A percentile compares a stretch with the other conserved stretches of the same genome.
These are phyloP conservation scores for Octopus bimaculoides DNA, from an alignment of 1,140 invertebrate genomes.

Conservation along the genomic window DNA sequence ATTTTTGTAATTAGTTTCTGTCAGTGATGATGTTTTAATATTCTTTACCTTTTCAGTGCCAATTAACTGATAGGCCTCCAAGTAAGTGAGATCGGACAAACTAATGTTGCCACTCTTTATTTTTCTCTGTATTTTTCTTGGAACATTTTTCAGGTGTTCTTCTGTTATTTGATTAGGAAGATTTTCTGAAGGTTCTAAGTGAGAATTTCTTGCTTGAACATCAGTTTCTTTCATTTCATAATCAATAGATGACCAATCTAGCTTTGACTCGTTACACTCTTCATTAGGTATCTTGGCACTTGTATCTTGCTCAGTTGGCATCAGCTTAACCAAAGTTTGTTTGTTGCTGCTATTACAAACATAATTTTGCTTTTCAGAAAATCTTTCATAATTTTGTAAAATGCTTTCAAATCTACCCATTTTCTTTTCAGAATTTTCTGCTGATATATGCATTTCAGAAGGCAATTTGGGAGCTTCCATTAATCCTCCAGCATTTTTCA, in stretches of 20 bases:
- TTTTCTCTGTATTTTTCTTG: background rate
- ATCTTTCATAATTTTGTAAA: constrained; percentile 6
- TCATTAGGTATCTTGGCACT: too few species aligned
- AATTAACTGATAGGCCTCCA: background rate
- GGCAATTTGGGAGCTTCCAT: constrained; percentile 6
- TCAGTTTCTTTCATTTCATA: too few species aligned
- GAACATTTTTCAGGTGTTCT: background rate
- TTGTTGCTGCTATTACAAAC: background rate
- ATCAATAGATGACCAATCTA: too few species aligned
- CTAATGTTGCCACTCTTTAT: background rate
- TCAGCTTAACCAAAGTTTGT: background rate
- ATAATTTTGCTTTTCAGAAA: background rate
- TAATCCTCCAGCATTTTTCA: constrained; percentile 31
- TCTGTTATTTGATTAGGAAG: background rate
- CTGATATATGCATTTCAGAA: background rate
- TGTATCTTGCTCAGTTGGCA: too few species aligned
- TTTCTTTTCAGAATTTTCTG: background rate
- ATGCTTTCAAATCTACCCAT: constrained; percentile 18
- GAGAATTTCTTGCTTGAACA: background rate
- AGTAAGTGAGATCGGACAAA: background rate
- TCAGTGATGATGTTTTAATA: background rate
- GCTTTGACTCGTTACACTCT: too few species aligned
- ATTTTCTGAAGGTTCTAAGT: background rate
- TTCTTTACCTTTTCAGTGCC: background rate
- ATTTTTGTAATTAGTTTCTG: too few species aligned